Conservation (phyloP, 2,113 vertebrate species). For the Ahaetulla prasina region DNA sequence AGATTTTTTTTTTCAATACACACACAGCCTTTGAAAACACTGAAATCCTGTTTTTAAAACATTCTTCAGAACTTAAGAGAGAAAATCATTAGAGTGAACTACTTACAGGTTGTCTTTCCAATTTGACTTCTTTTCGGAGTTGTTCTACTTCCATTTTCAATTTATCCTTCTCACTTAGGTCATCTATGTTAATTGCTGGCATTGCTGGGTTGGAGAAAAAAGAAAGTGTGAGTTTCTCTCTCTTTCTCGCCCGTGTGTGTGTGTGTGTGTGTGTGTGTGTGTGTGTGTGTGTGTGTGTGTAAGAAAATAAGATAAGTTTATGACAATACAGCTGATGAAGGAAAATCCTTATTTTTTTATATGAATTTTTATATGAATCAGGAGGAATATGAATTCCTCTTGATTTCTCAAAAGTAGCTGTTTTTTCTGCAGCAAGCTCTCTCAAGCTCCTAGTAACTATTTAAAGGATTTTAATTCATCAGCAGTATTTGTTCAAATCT, state of each 20-base stretch:
- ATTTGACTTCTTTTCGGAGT: slow-evolving; percentile 83
- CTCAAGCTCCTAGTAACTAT: slow-evolving; percentile 56
- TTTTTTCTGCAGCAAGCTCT: slow-evolving; percentile 32
- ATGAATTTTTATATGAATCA: no score
- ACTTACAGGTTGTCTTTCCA: slow-evolving; percentile 86
- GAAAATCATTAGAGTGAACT: neutral
- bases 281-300: neutral
- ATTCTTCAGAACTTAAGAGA: neutral
- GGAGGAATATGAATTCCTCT: neutral
- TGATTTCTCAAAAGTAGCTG: slow-evolving; percentile 14
- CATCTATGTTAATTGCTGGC: slow-evolving; percentile 89
- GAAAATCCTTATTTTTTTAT: slow-evolving; percentile 13
- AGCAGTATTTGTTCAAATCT: slow-evolving; percentile 80
- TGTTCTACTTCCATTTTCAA: slow-evolving; percentile 89
- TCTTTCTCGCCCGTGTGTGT: no score
- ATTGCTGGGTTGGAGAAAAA: slow-evolving; percentile 60
- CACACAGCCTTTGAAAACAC: neutral
- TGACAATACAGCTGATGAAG: neutral
- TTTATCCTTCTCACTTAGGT: slow-evolving; percentile 91
- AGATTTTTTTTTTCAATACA: neutral
- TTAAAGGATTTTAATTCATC: slow-evolving; percentile 81
- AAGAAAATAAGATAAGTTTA: slow-evolving; percentile 23
- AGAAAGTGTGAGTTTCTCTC: neutral
- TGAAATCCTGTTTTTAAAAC: neutral
- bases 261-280: neutral